phyloP scores from a whole-genome alignment of 2,797 vertebrate species.

The Caiman crocodilus region DNA sequence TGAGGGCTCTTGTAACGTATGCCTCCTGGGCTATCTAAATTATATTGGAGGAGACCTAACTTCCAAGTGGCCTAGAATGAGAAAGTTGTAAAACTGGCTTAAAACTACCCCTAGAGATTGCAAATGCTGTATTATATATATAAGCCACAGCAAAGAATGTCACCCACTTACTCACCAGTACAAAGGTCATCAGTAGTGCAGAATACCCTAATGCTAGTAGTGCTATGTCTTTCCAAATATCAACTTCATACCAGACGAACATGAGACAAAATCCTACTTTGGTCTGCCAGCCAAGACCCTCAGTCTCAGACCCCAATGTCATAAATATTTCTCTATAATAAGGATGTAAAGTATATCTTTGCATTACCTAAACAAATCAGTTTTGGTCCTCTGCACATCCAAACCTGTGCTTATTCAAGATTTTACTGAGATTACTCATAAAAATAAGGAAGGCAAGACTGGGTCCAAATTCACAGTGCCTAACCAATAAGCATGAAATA shows the following conservation, averaged over 20 bases:
- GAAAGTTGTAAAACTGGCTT: background rate
- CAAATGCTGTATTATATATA: background rate
- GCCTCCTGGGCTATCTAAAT: background rate
- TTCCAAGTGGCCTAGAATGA: background rate
- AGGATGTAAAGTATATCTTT: background rate
- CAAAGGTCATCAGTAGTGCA: background rate
- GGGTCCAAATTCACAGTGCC: slow-evolving; percentile 10
- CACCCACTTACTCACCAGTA: background rate
- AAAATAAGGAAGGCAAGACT: background rate
- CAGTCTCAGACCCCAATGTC: background rate
- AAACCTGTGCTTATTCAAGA: background rate
- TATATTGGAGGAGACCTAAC: background rate
- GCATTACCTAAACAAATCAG: accelerated
- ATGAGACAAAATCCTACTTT: background rate
- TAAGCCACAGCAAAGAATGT: background rate
- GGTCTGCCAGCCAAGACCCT: background rate
- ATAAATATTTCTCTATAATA: background rate
- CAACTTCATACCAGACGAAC: background rate
- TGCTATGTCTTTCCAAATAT: background rate
- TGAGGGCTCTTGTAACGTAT: background rate
- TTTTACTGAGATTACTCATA: slow-evolving; percentile 13
- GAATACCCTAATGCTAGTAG: background rate
- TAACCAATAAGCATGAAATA: slow-evolving; percentile 27
- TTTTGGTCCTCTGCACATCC: background rate
- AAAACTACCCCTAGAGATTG: background rate